A percentile compares a stretch with the other conserved stretches of the same genome.
Evolutionary conservation across 2,888 invertebrate genomes (phyloP).

Genomic region (Hirtodrosophila cameraria): DNA sequence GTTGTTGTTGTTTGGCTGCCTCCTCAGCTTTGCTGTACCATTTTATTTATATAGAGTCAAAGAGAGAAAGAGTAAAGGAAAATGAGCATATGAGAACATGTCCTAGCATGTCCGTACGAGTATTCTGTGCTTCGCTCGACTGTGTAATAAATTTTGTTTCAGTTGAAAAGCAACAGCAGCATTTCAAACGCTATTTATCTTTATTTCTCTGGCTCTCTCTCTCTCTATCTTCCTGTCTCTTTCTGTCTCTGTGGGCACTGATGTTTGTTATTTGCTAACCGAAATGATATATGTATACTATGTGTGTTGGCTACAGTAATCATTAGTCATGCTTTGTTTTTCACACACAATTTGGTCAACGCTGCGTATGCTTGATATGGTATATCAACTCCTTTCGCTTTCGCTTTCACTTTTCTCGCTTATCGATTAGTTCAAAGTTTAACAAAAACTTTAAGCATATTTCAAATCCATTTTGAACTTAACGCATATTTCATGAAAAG

Average conservation of each 20-base stretch:
- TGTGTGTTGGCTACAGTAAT: constrained; percentile 67
- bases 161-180: constrained; percentile 54
- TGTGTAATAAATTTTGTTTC: constrained; percentile 65
- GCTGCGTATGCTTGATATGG: constrained; percentile 61
- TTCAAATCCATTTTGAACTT: constrained; percentile 42
- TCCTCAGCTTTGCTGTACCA: constrained; percentile 20
- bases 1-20: constrained; percentile 2
- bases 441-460: constrained; percentile 59
- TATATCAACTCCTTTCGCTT: constrained; percentile 7
- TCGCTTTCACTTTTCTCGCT: constrained; percentile 13
- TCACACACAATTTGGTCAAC: constrained; percentile 37
- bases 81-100: constrained; percentile 1
- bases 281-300: constrained; percentile 77
- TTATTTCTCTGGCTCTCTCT: constrained; percentile 51
- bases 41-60: constrained; percentile 65
- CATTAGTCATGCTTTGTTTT: constrained; percentile 77
- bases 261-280: constrained; percentile 78
- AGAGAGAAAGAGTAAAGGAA: constrained; percentile 5
- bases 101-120: constrained; percentile 42
- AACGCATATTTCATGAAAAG: constrained; percentile 40
- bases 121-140: constrained; percentile 44
- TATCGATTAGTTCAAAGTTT: constrained; percentile 64
- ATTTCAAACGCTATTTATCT: constrained; percentile 78
- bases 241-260: constrained; percentile 27
- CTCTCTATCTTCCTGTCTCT: constrained; percentile 4